Evolutionary conservation across 2,888 invertebrate species (phyloP), one percentile per base, ranked within the genome.

Genomic region (Papilio demoleus): DNA sequence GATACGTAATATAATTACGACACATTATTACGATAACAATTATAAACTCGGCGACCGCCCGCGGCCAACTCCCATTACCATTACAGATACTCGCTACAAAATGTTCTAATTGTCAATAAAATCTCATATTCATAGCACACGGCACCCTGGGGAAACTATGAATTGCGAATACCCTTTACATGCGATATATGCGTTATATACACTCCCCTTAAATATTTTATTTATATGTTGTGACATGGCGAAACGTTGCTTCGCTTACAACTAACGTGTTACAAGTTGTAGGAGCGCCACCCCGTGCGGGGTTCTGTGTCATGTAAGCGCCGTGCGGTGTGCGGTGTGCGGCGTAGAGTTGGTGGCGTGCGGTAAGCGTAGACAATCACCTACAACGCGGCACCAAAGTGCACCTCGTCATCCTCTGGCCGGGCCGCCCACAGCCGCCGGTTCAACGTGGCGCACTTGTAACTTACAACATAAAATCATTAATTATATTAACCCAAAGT

Each of bases 391-490:
- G 8, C 42, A n/a, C 6, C 17, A 17, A n/a, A 17, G 1, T 19
- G 4, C 5, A 42, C 1, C 6, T 8, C 42, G 42, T 5, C 42
- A 42, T 42, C 42, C 4, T 17, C 4, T 9, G 9, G 17, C 4
- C 47, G 19, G 22, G 0, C 1, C 11, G 3, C 9, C 0, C 22
- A 11, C 22, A 3, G 11, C 19, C 1, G 11, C 4, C 9, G 9
- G 47, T 22, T 22, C 4, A 56, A n/a, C n/a, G n/a, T n/a, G n/a
- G n/a, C n/a, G n/a, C n/a, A n/a, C n/a, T n/a, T n/a, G n/a, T n/a
- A 53, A 65, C 65, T 31, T 31, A 42, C n/a, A 17, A 14, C 65
- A 40, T 65, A 40, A 65, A 65, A 56, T 27, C 27, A 56, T 65
- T 40, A 12, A 65, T 65, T 56, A 42, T 31, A n/a, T n/a, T 17